phyloP scores from a whole-genome alignment of 2,888 invertebrate species.

The Lapara coniferarum region DNA sequence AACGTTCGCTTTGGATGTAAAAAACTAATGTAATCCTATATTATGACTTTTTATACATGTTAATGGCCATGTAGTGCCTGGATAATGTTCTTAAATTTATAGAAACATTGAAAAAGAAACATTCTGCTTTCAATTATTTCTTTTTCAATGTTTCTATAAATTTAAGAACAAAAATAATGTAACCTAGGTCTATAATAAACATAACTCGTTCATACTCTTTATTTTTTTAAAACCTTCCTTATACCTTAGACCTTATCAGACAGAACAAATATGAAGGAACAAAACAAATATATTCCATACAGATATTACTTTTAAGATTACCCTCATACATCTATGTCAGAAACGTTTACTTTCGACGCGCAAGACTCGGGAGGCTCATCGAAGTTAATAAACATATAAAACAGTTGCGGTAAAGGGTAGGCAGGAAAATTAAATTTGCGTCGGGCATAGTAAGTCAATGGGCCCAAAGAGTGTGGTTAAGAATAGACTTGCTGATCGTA shows the following conservation, averaged over 20 bases:
- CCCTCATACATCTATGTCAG: slow-evolving; percentile 2
- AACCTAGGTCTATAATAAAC: neutral
- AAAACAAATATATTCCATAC: slow-evolving; percentile 17
- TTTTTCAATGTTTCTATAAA: no score
- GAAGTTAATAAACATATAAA: slow-evolving; percentile 63
- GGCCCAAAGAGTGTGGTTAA: no score
- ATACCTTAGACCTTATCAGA: neutral
- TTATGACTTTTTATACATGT: no score
- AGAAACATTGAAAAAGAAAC: no score
- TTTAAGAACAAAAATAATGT: no score
- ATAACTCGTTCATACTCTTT: neutral
- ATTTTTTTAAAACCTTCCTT: neutral
- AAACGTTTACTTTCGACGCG: slow-evolving; percentile 44
- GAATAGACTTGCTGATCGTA: no score
- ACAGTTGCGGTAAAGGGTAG: slow-evolving; percentile 53
- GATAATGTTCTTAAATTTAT: no score
- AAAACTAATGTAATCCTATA: no score
- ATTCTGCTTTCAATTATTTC: no score
- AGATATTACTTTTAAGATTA: slow-evolving; percentile 9
- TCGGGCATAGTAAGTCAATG: neutral
- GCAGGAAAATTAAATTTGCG: slow-evolving; percentile 30
- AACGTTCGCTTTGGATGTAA: no score
- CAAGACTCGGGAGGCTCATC: slow-evolving; percentile 45
- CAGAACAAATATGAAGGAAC: neutral
- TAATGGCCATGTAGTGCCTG: no score